phyloP scores from a whole-genome alignment of 2,888 invertebrate species.

The Magallana nippona region DNA sequence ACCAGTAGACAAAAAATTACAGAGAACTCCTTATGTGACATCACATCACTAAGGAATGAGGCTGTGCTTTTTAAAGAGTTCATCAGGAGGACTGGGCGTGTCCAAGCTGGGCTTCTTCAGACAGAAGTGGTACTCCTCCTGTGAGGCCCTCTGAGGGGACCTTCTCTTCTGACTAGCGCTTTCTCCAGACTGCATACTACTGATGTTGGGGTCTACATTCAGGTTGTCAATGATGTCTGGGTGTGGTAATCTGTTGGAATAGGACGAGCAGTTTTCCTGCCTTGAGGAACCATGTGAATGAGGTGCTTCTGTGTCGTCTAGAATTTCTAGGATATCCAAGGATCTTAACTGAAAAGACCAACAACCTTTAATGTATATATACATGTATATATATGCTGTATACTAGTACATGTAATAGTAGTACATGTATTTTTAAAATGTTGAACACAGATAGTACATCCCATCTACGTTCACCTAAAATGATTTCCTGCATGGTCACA shows the following conservation, averaged over 20 bases:
- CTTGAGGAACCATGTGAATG: not conserved
- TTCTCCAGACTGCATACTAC: not conserved
- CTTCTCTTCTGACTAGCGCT: not conserved
- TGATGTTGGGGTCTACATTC: not conserved
- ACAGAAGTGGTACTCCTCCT: constrained; percentile 18
- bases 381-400: too few relatives aligned
- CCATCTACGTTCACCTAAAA: too few relatives aligned
- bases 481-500: too few relatives aligned
- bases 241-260: not conserved
- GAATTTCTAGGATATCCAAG: constrained; percentile 16
- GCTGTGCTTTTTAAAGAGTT: constrained; percentile 29
- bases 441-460: too few relatives aligned
- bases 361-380: too few relatives aligned
- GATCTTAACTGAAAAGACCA: constrained; percentile 1
- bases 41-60: not conserved
- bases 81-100: constrained; percentile 52
- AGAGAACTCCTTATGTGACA: too few relatives aligned
- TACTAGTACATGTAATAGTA: too few relatives aligned
- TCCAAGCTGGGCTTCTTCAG: constrained; percentile 47
- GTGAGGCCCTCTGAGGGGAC: constrained; percentile 10
- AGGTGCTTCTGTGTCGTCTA: not conserved
- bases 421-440: too few relatives aligned
- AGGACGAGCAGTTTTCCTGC: not conserved
- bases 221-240: constrained; percentile 22
- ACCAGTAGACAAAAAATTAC: too few relatives aligned